phyloP scores from a whole-genome alignment of 2,797 vertebrate genomes.

The Neoniphon sammara region DNA sequence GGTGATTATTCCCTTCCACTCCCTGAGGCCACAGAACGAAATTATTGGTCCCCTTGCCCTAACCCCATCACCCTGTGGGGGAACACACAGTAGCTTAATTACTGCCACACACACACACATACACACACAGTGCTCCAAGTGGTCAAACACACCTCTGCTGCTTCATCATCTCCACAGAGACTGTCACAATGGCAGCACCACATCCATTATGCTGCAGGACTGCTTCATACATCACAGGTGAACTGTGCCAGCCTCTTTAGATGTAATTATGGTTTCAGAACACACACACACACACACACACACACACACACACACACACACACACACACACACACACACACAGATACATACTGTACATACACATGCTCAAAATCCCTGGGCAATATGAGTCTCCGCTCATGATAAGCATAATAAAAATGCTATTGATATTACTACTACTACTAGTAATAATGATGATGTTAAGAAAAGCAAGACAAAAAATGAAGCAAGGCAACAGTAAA shows the following conservation, averaged over 20 bases:
- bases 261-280: not conserved
- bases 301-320: not conserved
- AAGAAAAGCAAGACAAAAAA: too few species aligned
- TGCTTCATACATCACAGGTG: conserved; percentile 36
- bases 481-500: too few species aligned
- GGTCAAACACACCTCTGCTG: not conserved
- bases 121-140: conserved; percentile 25
- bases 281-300: conserved; percentile 10
- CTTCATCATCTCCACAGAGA: conserved; percentile 19
- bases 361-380: too few species aligned
- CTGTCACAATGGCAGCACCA: conserved; percentile 24
- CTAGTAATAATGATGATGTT: too few species aligned
- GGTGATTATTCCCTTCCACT: not conserved
- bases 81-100: conserved; percentile 48
- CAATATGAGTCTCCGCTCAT: too few species aligned
- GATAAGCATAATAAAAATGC: too few species aligned
- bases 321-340: too few species aligned
- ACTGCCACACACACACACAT: conserved; percentile 21
- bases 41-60: conserved; percentile 36
- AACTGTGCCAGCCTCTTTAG: conserved; percentile 5
- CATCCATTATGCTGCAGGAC: conserved; percentile 2
- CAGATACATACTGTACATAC: too few species aligned
- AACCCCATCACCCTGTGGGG: conserved; percentile 18
- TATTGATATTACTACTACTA: too few species aligned
- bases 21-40: conserved; percentile 22